These are phyloP conservation scores for Amblyjoppa proteus DNA, from an alignment of 2,888 invertebrate genomes.

Conservation along the genomic window DNA sequence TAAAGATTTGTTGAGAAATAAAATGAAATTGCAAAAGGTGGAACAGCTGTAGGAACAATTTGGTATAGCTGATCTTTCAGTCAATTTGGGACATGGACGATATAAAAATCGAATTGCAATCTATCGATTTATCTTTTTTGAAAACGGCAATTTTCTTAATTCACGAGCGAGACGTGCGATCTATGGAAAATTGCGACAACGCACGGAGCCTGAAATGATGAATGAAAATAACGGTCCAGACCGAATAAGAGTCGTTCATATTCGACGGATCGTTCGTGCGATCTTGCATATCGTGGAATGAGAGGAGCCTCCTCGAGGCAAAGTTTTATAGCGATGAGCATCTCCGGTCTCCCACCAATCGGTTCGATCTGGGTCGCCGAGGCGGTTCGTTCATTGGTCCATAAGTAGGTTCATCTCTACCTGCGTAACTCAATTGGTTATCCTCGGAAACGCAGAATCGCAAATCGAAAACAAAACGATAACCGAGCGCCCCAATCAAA, in stretches of 20 bases:
- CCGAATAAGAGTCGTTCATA: constrained; percentile 46
- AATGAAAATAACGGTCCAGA: constrained; percentile 31
- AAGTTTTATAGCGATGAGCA: constrained; percentile 79
- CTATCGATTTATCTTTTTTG: neutral
- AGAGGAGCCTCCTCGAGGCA: constrained; percentile 60
- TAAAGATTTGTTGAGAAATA: neutral
- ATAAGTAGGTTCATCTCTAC: constrained; percentile 74
- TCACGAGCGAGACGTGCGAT: neutral
- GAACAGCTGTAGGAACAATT: neutral
- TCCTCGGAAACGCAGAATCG: neutral
- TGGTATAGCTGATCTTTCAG: neutral
- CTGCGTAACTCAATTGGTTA: constrained; percentile 70
- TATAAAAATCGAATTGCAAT: neutral
- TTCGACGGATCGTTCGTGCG: constrained; percentile 51
- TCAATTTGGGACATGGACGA: too few relatives aligned
- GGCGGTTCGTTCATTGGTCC: constrained; percentile 74
- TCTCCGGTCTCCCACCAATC: constrained; percentile 77
- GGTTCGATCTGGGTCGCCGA: constrained; percentile 75
- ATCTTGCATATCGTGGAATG: constrained; percentile 66
- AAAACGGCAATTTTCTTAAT: neutral
- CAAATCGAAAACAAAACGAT: neutral
- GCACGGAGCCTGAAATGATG: constrained; percentile 37
- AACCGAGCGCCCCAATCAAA: neutral
- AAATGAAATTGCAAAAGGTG: neutral
- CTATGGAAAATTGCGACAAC: neutral